Percentiles rank a stretch among this genome's conserved stretches.
Evolutionary conservation across 2,113 vertebrate genomes (phyloP).

Genomic region (Propithecus coquereli): DNA sequence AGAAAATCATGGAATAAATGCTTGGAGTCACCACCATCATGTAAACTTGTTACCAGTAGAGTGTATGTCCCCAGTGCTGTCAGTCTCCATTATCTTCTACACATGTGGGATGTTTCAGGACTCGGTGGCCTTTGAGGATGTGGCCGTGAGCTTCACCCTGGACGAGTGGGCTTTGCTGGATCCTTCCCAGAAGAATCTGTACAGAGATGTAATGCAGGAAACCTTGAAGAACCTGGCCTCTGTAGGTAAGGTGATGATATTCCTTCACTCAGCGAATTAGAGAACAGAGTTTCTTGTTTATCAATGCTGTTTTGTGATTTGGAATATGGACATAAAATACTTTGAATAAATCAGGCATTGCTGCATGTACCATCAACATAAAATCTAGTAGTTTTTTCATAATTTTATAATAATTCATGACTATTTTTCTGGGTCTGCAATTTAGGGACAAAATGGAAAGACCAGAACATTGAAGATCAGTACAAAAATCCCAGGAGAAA

Average conservation of each 20-base stretch:
- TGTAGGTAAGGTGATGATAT: not conserved
- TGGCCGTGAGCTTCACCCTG: not conserved
- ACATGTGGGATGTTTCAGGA: not conserved
- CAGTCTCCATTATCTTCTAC: not conserved
- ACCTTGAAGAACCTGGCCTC: not conserved
- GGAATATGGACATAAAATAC: not conserved
- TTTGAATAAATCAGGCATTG: not conserved
- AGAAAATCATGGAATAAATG: not conserved
- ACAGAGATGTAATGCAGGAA: constrained; percentile 13
- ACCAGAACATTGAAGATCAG: not conserved
- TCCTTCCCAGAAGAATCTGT: not conserved
- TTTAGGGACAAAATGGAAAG: not conserved
- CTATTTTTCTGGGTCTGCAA: not conserved
- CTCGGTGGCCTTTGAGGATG: not conserved
- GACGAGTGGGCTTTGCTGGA: constrained; percentile 22
- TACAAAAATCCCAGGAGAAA: not conserved
- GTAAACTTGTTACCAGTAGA: not conserved
- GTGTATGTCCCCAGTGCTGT: not conserved
- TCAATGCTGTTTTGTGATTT: not conserved
- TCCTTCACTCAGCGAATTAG: not conserved
- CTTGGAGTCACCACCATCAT: not conserved
- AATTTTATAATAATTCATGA: not conserved
- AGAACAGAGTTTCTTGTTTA: not conserved
- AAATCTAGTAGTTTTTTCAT: not conserved
- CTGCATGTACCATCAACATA: not conserved